phyloP scores from a whole-genome alignment of 2,888 invertebrate species.

The Torymus auratus region DNA sequence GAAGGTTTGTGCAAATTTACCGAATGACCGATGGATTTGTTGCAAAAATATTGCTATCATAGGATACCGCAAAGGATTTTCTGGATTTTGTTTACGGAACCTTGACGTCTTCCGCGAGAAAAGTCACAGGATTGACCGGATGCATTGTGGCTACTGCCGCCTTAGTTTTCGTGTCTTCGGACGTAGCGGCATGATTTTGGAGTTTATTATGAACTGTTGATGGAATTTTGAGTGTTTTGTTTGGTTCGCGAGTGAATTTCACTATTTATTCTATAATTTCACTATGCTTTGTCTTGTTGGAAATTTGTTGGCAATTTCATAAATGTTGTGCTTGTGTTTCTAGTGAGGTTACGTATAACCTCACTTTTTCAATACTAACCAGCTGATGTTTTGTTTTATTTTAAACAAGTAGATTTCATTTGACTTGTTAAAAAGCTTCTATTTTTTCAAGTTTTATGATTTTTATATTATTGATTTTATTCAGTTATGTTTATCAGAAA shows the following conservation, averaged over 20 bases:
- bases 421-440: too few relatives aligned
- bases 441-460: too few relatives aligned
- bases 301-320: background rate
- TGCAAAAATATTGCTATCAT: conserved; percentile 58
- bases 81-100: conserved; percentile 11
- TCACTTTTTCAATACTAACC: conserved; percentile 15
- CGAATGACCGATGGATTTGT: conserved; percentile 41
- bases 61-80: conserved; percentile 45
- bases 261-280: background rate
- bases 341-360: conserved; percentile 16
- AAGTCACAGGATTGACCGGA: too few relatives aligned
- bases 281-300: background rate
- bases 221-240: background rate
- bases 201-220: too few relatives aligned
- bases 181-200: too few relatives aligned
- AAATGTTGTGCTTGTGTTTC: conserved; percentile 16
- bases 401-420: background rate
- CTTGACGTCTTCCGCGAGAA: too few relatives aligned
- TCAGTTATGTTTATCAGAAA: too few relatives aligned
- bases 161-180: too few relatives aligned
- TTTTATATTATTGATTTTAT: too few relatives aligned
- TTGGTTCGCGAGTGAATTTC: background rate
- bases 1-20: conserved; percentile 78
- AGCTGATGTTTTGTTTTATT: conserved; percentile 19
- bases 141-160: too few relatives aligned